phyloP scores from a whole-genome alignment of 2,797 vertebrate genomes.

The Lepus oiostolus region DNA sequence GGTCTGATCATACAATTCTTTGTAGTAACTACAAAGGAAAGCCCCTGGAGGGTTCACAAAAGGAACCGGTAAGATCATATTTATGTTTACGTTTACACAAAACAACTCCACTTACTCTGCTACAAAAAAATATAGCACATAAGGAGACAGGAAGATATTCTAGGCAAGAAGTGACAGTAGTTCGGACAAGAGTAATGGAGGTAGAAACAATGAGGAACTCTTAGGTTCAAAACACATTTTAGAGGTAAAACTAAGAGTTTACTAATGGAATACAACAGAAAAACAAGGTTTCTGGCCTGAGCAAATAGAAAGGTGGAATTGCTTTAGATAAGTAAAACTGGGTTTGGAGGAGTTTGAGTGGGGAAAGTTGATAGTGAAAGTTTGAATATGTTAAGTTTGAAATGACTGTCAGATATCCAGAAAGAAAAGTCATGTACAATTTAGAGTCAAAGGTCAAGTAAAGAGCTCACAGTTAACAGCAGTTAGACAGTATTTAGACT shows the following conservation, averaged over 20 bases:
- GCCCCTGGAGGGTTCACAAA: neutral
- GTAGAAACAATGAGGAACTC: neutral
- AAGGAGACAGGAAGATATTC: neutral
- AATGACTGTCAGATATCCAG: constrained; percentile 7
- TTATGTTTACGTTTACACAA: constrained; percentile 49
- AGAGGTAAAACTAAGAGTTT: constrained; percentile 40
- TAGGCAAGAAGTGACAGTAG: neutral
- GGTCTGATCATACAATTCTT: neutral
- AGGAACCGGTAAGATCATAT: constrained; percentile 27
- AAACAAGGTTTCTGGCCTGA: constrained; percentile 48
- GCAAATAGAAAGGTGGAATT: constrained; percentile 41
- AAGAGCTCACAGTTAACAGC: neutral
- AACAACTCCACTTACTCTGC: constrained; percentile 27
- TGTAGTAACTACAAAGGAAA: constrained; percentile 50
- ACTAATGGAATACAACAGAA: constrained; percentile 8
- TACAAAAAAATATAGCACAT: neutral
- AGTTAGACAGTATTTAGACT: neutral
- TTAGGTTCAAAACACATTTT: constrained; percentile 48
- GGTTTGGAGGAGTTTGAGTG: neutral
- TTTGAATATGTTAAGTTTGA: constrained; percentile 59
- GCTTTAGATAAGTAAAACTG: constrained; percentile 47
- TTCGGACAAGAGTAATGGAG: neutral
- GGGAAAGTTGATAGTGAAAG: constrained; percentile 34
- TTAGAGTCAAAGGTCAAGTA: constrained; percentile 16
- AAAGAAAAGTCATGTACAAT: constrained; percentile 24